Conservation (phyloP, 2,888 invertebrate genomes). For the Meghimatium bilineatum region DNA sequence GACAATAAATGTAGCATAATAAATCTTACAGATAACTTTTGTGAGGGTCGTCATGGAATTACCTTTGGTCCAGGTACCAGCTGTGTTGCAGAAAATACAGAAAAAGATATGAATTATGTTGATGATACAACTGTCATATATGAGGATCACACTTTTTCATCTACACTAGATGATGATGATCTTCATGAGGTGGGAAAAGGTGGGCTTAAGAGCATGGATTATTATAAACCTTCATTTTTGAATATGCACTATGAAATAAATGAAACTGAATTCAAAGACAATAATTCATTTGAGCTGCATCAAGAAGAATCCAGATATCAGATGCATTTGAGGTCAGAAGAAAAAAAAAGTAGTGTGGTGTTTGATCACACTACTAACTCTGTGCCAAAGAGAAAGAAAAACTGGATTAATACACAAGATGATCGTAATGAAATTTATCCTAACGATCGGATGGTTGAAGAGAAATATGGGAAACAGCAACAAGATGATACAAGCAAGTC, state of each 20-base stretch:
- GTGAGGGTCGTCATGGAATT: not conserved
- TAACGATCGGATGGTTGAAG: slow-evolving; percentile 46
- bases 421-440: slow-evolving; percentile 7
- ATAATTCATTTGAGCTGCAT: slow-evolving; percentile 13
- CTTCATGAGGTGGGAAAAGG: not conserved
- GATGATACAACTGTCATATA: not conserved
- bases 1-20: slow-evolving; percentile 33
- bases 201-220: not conserved
- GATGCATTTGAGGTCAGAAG: not conserved
- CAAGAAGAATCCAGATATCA: slow-evolving; percentile 15
- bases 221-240: not conserved
- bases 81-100: not conserved
- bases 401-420: not conserved
- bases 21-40: slow-evolving; percentile 19
- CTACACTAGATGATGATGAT: not conserved
- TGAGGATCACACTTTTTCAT: not conserved
- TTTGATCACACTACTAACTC: slow-evolving; percentile 40
- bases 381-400: slow-evolving; percentile 11
- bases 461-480: slow-evolving; percentile 23
- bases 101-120: not conserved
- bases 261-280: not conserved
- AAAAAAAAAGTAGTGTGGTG: slow-evolving; percentile 37
- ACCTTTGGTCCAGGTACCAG: not conserved
- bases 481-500: slow-evolving; percentile 33
- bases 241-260: not conserved